These are phyloP conservation scores for Clavelina lepadiformis DNA, from an alignment of 23 tunicate genomes.

Conservation along the genomic window DNA sequence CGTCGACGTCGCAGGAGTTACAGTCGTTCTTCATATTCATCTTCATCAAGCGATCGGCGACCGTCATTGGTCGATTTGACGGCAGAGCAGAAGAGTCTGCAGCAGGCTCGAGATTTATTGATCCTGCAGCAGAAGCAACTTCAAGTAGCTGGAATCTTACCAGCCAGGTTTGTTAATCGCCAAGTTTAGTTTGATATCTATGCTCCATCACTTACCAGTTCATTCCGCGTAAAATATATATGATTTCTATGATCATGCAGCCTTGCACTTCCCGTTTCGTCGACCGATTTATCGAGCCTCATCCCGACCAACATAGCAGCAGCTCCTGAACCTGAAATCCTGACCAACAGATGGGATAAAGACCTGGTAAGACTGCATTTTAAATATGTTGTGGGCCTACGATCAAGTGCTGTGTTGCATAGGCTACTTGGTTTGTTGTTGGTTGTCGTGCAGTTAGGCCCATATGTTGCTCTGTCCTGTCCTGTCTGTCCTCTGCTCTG, in stretches of 20 bases:
- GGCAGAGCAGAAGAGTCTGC: slow-evolving; percentile 71
- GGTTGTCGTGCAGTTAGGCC: too few species aligned
- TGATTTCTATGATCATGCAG: slow-evolving; percentile 3
- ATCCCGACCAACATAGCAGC: slow-evolving; percentile 11
- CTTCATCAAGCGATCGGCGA: slow-evolving; percentile 30
- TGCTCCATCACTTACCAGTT: background rate
- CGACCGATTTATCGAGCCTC: slow-evolving; percentile 5
- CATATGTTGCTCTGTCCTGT: too few species aligned
- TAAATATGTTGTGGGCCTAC: too few species aligned
- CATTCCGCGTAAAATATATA: background rate
- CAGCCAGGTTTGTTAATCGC: slow-evolving; percentile 49
- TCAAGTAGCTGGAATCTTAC: slow-evolving; percentile 86
- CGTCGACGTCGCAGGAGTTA: slow-evolving; percentile 44
- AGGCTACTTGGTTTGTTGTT: too few species aligned
- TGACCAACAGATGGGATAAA: slow-evolving; percentile 63
- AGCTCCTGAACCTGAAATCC: slow-evolving; percentile 25
- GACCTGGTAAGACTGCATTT: slow-evolving; percentile 50
- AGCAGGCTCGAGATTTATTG: slow-evolving; percentile 73
- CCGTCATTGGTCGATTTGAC: slow-evolving; percentile 36
- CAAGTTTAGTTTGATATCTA: background rate
- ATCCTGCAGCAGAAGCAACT: slow-evolving; percentile 81
- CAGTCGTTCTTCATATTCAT: slow-evolving; percentile 33
- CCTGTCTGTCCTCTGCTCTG: too few species aligned
- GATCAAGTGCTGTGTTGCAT: too few species aligned
- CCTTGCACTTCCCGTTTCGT: slow-evolving; percentile 18